phyloP scores from a whole-genome alignment of 2,797 vertebrate genomes.

The Brachymystax lenok region DNA sequence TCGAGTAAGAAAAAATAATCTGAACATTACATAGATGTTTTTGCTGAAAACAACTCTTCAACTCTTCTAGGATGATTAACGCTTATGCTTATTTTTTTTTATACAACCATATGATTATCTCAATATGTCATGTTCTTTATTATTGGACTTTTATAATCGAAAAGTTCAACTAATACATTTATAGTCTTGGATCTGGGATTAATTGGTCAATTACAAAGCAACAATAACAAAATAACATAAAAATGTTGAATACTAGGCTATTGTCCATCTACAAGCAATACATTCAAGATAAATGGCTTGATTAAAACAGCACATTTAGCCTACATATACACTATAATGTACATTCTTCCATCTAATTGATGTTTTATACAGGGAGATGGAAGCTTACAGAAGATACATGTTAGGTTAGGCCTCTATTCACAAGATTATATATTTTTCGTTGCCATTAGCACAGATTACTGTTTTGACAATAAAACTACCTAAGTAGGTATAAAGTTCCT shows the following conservation, averaged over 20 bases:
- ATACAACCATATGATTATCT: not conserved
- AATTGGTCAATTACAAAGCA: not conserved
- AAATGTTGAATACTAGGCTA: not conserved
- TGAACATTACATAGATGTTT: too few species aligned
- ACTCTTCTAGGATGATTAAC: not conserved
- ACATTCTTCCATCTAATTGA: not conserved
- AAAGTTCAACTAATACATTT: not conserved
- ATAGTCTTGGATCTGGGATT: not conserved
- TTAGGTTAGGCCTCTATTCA: not conserved
- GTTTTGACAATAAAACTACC: not conserved
- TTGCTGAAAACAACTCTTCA: too few species aligned
- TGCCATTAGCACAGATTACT: not conserved
- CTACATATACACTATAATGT: not conserved
- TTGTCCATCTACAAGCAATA: not conserved
- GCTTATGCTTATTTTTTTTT: not conserved
- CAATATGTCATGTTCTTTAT: not conserved
- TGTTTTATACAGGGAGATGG: not conserved
- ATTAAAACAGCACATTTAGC: not conserved
- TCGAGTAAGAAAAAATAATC: too few species aligned
- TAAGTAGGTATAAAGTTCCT: slow-evolving; percentile 11
- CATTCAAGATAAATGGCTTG: not conserved
- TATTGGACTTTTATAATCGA: not conserved
- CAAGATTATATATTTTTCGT: not conserved
- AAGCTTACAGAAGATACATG: not conserved
- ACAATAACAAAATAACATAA: not conserved